Percentiles rank a stretch among this genome's conserved stretches.
Evolutionary conservation across 2,797 vertebrate genomes (phyloP).

Genomic region (Pangasius larnaudii): DNA sequence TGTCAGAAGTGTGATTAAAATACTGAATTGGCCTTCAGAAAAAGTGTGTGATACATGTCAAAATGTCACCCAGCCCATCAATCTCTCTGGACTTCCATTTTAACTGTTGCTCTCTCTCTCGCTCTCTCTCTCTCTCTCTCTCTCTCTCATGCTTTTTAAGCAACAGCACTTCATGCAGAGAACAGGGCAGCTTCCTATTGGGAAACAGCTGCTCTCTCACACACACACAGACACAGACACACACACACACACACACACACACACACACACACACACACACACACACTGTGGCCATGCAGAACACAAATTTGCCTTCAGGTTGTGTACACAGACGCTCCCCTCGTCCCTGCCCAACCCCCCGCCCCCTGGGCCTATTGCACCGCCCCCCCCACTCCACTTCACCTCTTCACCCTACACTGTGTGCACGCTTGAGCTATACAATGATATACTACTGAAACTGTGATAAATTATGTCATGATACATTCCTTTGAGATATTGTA

Average conservation of each 20-base stretch:
- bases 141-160: not conserved
- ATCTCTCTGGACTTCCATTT: slow-evolving; percentile 1
- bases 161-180: slow-evolving; percentile 12
- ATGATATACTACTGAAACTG: not conserved
- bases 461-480: not conserved
- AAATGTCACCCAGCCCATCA: not conserved
- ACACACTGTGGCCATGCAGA: not conserved
- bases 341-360: not conserved
- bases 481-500: not conserved
- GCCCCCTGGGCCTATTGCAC: not conserved
- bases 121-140: not conserved
- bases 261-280: slow-evolving; percentile 10
- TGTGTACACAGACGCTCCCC: slow-evolving; percentile 15
- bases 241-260: slow-evolving; percentile 5
- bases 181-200: slow-evolving; percentile 7
- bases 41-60: not conserved
- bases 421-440: slow-evolving; percentile 46
- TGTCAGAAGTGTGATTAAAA: not conserved
- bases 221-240: not conserved
- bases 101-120: not conserved
- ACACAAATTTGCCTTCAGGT: slow-evolving; percentile 14
- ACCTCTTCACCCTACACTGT: slow-evolving; percentile 57
- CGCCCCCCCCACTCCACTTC: slow-evolving; percentile 5
- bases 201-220: slow-evolving; percentile 29
- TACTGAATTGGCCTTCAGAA: not conserved